Base-by-base conservation (phyloP, 2,888 invertebrate genomes). In the Drepanosiphum platanoidis region DNA sequence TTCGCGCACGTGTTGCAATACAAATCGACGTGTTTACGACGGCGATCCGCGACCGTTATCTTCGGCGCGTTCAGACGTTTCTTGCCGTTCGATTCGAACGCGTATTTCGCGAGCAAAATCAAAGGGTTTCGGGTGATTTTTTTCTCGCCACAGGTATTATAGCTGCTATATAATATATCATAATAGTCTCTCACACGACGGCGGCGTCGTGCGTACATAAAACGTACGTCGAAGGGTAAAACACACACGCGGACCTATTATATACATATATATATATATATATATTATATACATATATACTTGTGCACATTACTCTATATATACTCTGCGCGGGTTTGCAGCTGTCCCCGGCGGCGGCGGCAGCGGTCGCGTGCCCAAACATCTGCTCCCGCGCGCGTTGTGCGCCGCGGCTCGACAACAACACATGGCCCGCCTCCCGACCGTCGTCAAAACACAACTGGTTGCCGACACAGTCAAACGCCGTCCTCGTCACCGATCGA, bases 321-420 rank as follows among this genome's bases (percentile, higher is more conserved):
- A 9, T 30, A 77, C 15, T 61, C 7, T 34, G 18, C 71, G 61
- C 77, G 8, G 78, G 74, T 74, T 75, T 77, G 82, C 82, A 72
- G 83, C 74, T 75, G 83, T 58, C 52, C 11, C 52, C 72, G 34
- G 46, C 2, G 42, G 52, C 34, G 32, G 80, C n/a, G 18, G 22
- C 27, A 8, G 27, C 66, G 66, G 83, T 36, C 83, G 83, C 83
- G 83, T 84, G 83, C 83, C 83, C 83, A 22, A 81, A 84, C 83
- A 84, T 84, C 83, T 84, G 83, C 83, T 36, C 83, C 75, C 71
- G 32, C 36, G 80, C 32, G 22, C 7, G 61, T 27, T 18, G 42
- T 18, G 79, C 32, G n/a, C 66, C 64, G 83, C 42, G 3, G 27
- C 27, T 0, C 52, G 30, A 22, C 71, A 46, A 74, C 27, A 34